Evolutionary conservation across 2,113 vertebrate genomes (phyloP), one percentile per base, ranked within the genome.

Genomic region (Kryptolebias marmoratus): DNA sequence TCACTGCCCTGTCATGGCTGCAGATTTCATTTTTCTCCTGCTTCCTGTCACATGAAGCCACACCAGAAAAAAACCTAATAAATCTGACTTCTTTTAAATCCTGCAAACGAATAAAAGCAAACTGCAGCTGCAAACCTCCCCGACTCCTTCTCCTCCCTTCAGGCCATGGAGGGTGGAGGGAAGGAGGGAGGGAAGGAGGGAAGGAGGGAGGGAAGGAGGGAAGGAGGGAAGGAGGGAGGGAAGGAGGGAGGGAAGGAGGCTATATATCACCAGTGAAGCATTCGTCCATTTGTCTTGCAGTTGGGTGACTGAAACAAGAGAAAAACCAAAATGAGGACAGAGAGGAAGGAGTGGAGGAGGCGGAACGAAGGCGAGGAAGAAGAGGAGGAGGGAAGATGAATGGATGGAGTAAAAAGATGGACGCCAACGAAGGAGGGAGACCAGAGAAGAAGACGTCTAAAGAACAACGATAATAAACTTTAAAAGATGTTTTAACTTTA

Each of bases 211-310:
- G 71, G 64, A 74, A 59, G 71, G 75, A 60, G 75, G 52, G 68
- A 74, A 71, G 32, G 5, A 55, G 76, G 55, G 75, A 60, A 77
- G 52, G 22, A 22, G 1, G 22, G 58, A 75, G 54, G 68, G 63
- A n/a, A 22, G 71, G 64, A 74, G 63, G 71, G 75, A 60, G 75
- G 52, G 68, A 74, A 71, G 32, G 5, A 55, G 76, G 55, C 55
- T 60, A 77, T 76, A 71, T 10, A 86, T 86, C 77, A 83, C 60
- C 72, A 73, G 52, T 0, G 13, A 85, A 62, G 64, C 84, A 63
- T 58, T 75, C 0, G 39, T 55, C 71, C 77, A 77, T 83, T 90
- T 80, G 67, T 87, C 70, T 82, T 66, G 54, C 36, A 18, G 68
- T 73, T 71, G 64, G 59, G 50, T 72, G 68, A 48, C 59, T 74